A percentile compares a stretch with the other conserved stretches of the same genome.
Evolutionary conservation across 2,113 vertebrate genomes (phyloP).

Genomic region (Heloderma charlesbogerti): DNA sequence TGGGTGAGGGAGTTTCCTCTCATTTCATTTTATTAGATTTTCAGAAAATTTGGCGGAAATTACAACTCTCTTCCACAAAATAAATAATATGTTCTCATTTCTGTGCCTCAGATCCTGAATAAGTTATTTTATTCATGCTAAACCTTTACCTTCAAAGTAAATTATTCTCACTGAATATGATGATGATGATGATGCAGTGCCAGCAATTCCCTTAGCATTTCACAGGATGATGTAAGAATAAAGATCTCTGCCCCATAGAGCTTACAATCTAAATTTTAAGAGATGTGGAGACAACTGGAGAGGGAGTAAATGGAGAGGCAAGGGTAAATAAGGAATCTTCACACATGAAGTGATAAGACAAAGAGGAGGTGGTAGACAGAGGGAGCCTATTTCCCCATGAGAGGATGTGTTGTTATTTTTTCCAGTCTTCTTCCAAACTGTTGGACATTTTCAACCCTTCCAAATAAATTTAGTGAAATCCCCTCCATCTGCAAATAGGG

Average conservation of each 20-base stretch:
- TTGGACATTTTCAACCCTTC: neutral
- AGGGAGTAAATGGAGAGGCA: neutral
- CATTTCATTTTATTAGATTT: neutral
- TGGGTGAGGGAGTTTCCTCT: neutral
- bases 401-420: too few relatives aligned
- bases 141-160: neutral
- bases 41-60: neutral
- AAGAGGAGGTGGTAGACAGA: neutral
- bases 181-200: neutral
- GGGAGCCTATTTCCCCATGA: too few relatives aligned
- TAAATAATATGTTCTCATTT: neutral
- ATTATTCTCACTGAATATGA: neutral
- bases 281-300: neutral
- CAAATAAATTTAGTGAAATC: neutral
- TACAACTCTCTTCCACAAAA: neutral
- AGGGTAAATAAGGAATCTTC: neutral
- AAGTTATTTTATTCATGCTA: neutral
- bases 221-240: neutral
- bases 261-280: neutral
- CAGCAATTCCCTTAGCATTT: neutral
- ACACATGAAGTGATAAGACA: too few relatives aligned
- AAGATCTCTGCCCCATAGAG: neutral
- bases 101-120: neutral
- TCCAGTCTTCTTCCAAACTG: neutral
- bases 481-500: neutral